Evolutionary conservation across 2,888 invertebrate species (phyloP).

Genomic region (Candidula unifasciata): DNA sequence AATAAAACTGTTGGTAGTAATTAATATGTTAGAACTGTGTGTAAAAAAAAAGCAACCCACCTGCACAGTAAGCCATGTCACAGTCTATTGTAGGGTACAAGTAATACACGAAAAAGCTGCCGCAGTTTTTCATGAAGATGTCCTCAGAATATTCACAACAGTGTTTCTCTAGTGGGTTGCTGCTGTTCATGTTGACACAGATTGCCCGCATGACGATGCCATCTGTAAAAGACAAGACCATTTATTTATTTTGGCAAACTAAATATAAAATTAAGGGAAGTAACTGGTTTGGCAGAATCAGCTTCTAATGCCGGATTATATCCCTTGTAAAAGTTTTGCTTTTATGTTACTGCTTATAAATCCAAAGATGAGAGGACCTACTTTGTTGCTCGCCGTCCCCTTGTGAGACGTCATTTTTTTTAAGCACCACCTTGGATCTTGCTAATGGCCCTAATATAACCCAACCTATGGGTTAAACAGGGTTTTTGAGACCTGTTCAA

Average conservation of each 20-base stretch:
- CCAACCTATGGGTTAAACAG: too few relatives aligned
- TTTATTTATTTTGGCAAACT: background rate
- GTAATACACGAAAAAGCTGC: constrained; percentile 42
- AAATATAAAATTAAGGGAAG: background rate
- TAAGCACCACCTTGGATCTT: too few relatives aligned
- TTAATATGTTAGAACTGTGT: too few relatives aligned
- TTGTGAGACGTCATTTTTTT: too few relatives aligned
- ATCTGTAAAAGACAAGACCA: background rate
- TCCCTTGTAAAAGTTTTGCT: too few relatives aligned
- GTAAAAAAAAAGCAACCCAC: background rate
- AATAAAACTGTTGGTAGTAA: too few relatives aligned
- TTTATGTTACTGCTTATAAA: too few relatives aligned
- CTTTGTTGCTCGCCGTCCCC: too few relatives aligned
- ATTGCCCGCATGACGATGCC: constrained; percentile 33
- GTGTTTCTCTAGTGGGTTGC: background rate
- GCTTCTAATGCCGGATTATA: too few relatives aligned
- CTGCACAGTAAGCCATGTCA: constrained; percentile 45
- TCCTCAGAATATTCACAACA: constrained; percentile 46
- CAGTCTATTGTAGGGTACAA: constrained; percentile 44
- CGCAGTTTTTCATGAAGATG: constrained; percentile 47
- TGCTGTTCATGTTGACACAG: constrained; percentile 35
- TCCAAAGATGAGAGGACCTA: too few relatives aligned
- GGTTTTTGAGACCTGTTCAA: too few relatives aligned
- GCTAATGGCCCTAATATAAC: too few relatives aligned
- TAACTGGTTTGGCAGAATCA: background rate